Percentiles rank a stretch among this genome's conserved stretches.
Evolutionary conservation across 2,113 vertebrate genomes (phyloP).

Genomic region (Oxyura jamaicensis): DNA sequence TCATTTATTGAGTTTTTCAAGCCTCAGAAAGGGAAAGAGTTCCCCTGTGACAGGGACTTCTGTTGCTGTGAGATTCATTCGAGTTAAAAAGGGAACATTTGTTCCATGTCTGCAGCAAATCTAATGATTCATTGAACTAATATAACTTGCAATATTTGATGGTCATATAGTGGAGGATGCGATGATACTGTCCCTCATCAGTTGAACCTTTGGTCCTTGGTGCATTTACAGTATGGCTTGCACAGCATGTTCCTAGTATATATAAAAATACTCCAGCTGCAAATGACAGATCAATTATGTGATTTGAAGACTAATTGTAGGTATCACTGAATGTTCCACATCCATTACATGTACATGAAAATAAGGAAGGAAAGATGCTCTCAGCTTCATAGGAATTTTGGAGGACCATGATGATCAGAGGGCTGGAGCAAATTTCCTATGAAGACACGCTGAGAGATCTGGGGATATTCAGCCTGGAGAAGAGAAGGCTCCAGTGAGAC

Average conservation of each 20-base stretch:
- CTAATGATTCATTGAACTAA: background rate
- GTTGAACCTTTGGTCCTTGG: fast-evolving
- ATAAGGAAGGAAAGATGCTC: background rate
- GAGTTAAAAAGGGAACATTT: background rate
- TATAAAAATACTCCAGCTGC: background rate
- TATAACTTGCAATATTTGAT: background rate
- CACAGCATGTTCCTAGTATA: background rate
- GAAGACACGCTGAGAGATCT: no score
- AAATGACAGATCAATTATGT: background rate
- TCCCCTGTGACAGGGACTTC: fast-evolving
- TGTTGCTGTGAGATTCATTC: background rate
- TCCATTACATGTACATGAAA: background rate
- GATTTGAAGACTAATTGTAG: background rate
- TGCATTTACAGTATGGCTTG: fast-evolving
- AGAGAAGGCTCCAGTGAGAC: no score
- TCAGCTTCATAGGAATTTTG: background rate
- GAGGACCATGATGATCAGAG: no score
- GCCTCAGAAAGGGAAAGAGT: background rate
- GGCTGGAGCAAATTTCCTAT: no score
- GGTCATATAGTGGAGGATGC: background rate
- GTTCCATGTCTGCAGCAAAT: background rate
- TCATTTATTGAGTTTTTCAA: background rate
- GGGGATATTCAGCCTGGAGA: no score
- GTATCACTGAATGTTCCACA: background rate
- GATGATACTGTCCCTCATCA: background rate